phyloP scores from a whole-genome alignment of 2,113 vertebrate genomes.

The Tyrannus savana region DNA sequence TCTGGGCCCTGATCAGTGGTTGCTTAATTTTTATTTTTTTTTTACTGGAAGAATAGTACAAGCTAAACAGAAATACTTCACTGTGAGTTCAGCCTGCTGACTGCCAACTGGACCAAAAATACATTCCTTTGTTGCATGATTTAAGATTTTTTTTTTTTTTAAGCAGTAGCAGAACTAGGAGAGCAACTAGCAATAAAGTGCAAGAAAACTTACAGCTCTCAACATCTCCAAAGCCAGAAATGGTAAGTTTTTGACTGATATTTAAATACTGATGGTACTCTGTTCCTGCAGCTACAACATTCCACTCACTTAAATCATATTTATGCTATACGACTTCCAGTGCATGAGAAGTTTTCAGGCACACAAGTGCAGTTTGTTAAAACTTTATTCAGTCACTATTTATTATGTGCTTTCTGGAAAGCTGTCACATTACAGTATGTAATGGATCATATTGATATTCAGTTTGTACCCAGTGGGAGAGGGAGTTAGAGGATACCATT shows the following conservation, averaged over 20 bases:
- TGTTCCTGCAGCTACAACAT: not conserved
- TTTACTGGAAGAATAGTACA: not conserved
- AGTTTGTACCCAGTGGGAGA: not conserved
- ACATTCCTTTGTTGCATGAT: not conserved
- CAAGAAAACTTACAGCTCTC: constrained; percentile 24
- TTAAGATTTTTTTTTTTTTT: not conserved
- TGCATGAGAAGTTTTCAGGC: not conserved
- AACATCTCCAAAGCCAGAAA: constrained; percentile 44
- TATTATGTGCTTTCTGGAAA: not conserved
- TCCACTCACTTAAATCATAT: not conserved
- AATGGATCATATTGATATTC: not conserved
- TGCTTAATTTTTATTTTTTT: not conserved
- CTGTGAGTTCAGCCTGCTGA: not conserved
- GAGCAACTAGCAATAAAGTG: constrained; percentile 7
- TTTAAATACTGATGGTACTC: not conserved
- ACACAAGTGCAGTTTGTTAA: not conserved
- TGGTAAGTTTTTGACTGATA: constrained; percentile 62
- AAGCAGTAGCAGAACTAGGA: constrained; percentile 29
- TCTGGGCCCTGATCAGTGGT: not conserved
- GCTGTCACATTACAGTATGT: not conserved
- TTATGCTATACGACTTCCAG: not conserved
- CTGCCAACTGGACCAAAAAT: not conserved
- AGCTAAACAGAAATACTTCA: not conserved
- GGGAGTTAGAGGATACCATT: not conserved
- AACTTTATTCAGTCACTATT: not conserved